phyloP scores from a whole-genome alignment of 2,888 invertebrate genomes.

The Amitus sp. region DNA sequence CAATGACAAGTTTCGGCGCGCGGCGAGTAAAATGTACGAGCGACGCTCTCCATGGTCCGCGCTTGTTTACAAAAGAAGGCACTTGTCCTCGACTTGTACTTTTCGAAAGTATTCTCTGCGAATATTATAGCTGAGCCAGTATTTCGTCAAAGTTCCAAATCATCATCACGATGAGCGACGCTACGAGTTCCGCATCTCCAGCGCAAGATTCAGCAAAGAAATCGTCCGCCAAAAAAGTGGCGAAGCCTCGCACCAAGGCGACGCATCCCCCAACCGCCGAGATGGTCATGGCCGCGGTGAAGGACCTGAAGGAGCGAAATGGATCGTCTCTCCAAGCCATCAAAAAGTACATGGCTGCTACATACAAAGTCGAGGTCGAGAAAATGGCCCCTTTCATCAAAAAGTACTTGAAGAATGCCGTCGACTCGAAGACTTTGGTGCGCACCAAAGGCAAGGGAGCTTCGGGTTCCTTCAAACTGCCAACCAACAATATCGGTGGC shows the following conservation, averaged over 20 bases:
- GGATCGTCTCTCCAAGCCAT: constrained; percentile 72
- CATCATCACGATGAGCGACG: background rate
- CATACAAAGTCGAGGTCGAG: constrained; percentile 71
- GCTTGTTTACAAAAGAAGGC: too few species aligned
- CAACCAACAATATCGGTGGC: constrained; percentile 44
- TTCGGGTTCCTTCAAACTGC: constrained; percentile 67
- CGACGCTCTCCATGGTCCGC: too few species aligned
- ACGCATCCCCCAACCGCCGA: constrained; percentile 67
- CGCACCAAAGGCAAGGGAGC: constrained; percentile 70
- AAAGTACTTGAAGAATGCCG: constrained; percentile 70
- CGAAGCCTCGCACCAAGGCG: constrained; percentile 62
- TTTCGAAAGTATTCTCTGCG: too few species aligned
- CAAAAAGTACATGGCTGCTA: constrained; percentile 72
- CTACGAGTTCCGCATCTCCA: background rate
- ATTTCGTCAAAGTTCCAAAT: too few species aligned
- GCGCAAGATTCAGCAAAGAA: constrained; percentile 18
- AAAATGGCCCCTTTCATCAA: constrained; percentile 71
- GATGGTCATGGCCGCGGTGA: constrained; percentile 71
- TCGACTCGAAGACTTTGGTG: constrained; percentile 67
- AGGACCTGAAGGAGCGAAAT: constrained; percentile 68
- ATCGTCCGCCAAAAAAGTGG: constrained; percentile 44
- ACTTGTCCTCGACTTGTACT: too few species aligned
- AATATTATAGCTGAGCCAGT: too few species aligned
- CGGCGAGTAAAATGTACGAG: too few species aligned
- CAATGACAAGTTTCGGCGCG: too few species aligned